phyloP scores from a whole-genome alignment of 2,888 invertebrate species.

The Caenorhabditis panamensis region DNA sequence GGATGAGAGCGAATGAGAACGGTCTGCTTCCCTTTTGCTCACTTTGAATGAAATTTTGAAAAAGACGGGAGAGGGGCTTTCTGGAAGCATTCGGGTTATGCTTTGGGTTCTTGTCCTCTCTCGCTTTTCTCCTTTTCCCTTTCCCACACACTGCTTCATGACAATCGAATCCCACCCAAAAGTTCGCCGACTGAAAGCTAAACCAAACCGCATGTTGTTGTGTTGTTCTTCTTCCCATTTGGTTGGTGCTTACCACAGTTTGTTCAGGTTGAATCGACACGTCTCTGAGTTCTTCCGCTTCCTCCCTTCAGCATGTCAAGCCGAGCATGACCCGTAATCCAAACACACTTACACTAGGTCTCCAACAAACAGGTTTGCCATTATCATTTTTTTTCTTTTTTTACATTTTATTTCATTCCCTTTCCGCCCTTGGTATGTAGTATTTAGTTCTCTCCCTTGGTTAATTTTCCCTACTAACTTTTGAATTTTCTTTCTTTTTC shows the following conservation, averaged over 20 bases:
- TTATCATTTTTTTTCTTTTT: constrained; percentile 36
- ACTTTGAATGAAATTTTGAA: constrained; percentile 10
- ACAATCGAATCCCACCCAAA: background rate
- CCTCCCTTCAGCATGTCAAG: constrained; percentile 39
- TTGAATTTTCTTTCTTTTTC: constrained; percentile 31
- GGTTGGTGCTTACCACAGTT: constrained; percentile 51
- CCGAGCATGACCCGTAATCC: constrained; percentile 40
- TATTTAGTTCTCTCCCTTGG: constrained; percentile 34
- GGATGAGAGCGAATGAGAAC: constrained; percentile 8
- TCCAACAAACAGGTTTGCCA: constrained; percentile 59
- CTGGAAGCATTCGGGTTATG: constrained; percentile 2
- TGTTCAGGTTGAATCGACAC: constrained; percentile 66
- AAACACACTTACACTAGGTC: constrained; percentile 44
- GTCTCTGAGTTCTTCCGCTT: constrained; percentile 45
- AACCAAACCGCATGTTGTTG: constrained; percentile 41
- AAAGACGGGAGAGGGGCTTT: constrained; percentile 3
- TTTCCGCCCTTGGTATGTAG: constrained; percentile 26
- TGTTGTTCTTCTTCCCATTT: constrained; percentile 15
- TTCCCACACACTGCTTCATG: constrained; percentile 7
- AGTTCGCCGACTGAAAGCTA: background rate
- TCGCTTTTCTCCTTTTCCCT: background rate
- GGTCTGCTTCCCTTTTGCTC: constrained; percentile 21
- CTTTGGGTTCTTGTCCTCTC: constrained; percentile 1
- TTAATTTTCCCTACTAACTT: constrained; percentile 45
- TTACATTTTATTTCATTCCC: constrained; percentile 26